Evolutionary conservation across 1,140 invertebrate genomes (phyloP), one percentile per base, ranked within the genome.

Genomic region (Heterodera carotae): DNA sequence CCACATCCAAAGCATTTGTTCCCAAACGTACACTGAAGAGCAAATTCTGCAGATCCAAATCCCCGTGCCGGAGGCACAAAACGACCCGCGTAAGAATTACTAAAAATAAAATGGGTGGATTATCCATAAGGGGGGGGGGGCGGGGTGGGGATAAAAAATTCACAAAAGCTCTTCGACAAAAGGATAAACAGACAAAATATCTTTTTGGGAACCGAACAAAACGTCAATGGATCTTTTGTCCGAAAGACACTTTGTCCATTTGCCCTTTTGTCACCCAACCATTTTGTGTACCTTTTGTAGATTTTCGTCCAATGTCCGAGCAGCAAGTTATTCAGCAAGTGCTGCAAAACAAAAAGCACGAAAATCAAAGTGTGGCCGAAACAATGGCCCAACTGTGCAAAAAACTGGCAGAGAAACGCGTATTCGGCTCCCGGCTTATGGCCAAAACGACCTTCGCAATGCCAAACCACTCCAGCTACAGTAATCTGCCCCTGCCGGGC

Each of bases 341-440:
- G 12, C 75, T 84, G 72, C 81, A 78, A 43, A 83, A 73, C 33
- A 83, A 83, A 60, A 84, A 84, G 43, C 77, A 78, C 27, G 82
- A 83, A 67, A 74, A 82, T 29, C 70, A 84, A 36, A 84, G 83
- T 73, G 76, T 84, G 25, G 33, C 70, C 29, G 82, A 83, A 60
- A 78, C 83, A 39, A 83, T 83, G 82, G 81, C 83, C 62, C 82
- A 83, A 56, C 70, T 83, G 22, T 83, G 82, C 64, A 83, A 83
- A 60, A 83, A 83, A 31, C 67, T 83, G 27, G 82, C 82, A 10
- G 82, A 83, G 59, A 83, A 83, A 64, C 79, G 81, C 39, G 71
- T 74, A 2, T 81, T 81, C 69, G 80, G 80, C 12, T 76, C 79
- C 4, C 36, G 79, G 22, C 60, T 81, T n/a, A 81, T 81, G 80